Evolutionary conservation across 2,888 invertebrate species (phyloP), one percentile per base, ranked within the genome.

Genomic region (Drosophila birchii): DNA sequence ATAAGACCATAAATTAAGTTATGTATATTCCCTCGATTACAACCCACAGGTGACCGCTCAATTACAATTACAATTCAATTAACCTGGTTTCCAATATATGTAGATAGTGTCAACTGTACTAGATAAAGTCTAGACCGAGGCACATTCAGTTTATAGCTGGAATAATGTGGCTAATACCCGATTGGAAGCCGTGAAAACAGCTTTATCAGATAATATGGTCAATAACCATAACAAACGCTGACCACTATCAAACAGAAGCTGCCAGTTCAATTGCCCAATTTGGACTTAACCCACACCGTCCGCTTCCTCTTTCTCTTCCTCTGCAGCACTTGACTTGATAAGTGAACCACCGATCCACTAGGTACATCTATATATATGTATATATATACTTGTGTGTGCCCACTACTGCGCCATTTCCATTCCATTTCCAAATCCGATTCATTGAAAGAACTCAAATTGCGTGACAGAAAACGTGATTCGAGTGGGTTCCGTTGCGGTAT

Each of bases 381-480:
- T 20, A 34, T 36, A 51, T 9, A 51, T 36, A 5, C 14, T 34
- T 5, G 14, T 16, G 34, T 36, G 53, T 51, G 44, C 36, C 67
- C 67, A 47, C 38, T 45, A 53, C 70, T 71, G 72, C 72, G 72
- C 60, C 72, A 71, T 71, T 70, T 70, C 53, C 72, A 68, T 60
- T 71, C 60, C 72, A 68, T 44, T 69, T 69, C 58, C 71, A 70
- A 69, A 72, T 57, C 56, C 29, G 64, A 64, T 74, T 74, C 75
- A 74, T 64, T 75, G 41, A 66, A 75, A 58, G 66, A 57, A 66
- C 36, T 39, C 54, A 38, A 73, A 55, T 55, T 69, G 75, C 75
- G 76, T 75, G 75, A 75, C 75, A 69, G 57, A 69, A 75, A 75
- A 75, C 75, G 76, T 75, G 75, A 76, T 69, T 76, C 67, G 47